Percentiles rank a stretch among this genome's conserved stretches.
These are phyloP conservation scores for Manduca sexta DNA, from an alignment of 1,140 invertebrate species.

Conservation along the genomic window DNA sequence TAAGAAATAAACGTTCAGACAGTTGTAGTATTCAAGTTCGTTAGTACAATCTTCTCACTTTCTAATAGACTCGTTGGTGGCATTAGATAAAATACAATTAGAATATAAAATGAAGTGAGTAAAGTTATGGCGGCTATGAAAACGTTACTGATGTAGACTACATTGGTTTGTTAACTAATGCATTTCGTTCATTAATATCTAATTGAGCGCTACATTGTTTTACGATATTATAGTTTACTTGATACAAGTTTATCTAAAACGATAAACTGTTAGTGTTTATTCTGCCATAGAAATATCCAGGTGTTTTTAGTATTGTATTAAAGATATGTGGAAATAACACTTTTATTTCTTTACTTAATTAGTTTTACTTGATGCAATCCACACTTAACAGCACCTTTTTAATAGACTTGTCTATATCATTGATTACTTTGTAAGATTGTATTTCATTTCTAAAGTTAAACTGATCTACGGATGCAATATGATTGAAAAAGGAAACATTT, in stretches of 20 bases:
- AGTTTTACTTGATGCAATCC: background rate
- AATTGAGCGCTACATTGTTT: background rate
- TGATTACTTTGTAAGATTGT: too few species aligned
- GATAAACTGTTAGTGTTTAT: too few species aligned
- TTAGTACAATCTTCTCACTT: slow-evolving; percentile 31
- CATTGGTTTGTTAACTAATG: slow-evolving; percentile 1
- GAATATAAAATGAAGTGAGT: slow-evolving; percentile 10
- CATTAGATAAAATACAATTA: slow-evolving; percentile 17
- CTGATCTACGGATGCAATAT: too few species aligned
- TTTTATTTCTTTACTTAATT: too few species aligned
- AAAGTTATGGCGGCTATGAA: slow-evolving; percentile 8
- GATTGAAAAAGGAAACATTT: too few species aligned
- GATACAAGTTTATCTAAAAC: background rate
- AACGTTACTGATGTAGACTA: slow-evolving; percentile 7
- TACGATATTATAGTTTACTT: background rate
- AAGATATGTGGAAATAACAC: too few species aligned
- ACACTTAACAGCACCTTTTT: slow-evolving; percentile 12
- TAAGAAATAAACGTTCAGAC: slow-evolving; percentile 4
- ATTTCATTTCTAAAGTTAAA: too few species aligned
- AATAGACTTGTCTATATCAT: too few species aligned
- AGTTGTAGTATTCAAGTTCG: slow-evolving; percentile 19
- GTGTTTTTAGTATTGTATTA: too few species aligned
- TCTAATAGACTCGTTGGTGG: slow-evolving; percentile 28
- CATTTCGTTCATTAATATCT: background rate
- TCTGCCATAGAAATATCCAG: too few species aligned